Evolutionary conservation across 2,113 vertebrate species (phyloP).

Genomic region (Neotragus moschatus): DNA sequence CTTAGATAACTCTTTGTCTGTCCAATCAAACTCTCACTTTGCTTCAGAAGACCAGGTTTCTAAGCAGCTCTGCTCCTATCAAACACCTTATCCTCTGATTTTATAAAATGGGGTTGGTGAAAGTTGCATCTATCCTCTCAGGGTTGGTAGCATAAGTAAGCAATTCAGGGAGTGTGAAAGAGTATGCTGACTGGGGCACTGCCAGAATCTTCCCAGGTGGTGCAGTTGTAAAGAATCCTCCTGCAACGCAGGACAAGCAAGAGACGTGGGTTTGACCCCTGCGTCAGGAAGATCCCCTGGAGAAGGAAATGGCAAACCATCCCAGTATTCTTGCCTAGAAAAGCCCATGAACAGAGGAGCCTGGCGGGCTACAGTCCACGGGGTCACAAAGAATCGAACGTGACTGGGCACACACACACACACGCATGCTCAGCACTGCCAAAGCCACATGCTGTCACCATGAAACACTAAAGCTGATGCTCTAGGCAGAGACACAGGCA

Average conservation of each 20-base stretch:
- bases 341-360: neutral
- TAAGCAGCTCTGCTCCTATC: neutral
- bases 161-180: neutral
- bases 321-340: neutral
- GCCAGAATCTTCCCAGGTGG: neutral
- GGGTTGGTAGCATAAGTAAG: neutral
- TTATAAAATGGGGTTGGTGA: neutral
- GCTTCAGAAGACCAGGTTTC: neutral
- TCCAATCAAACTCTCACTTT: neutral
- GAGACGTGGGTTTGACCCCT: neutral
- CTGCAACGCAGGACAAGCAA: neutral
- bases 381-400: neutral
- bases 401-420: accelerated
- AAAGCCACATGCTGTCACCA: neutral
- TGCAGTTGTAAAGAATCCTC: accelerated
- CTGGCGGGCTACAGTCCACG: neutral
- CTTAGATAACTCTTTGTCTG: neutral
- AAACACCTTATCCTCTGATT: neutral
- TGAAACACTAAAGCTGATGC: neutral
- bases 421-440: neutral
- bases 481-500: neutral
- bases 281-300: neutral
- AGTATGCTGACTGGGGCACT: neutral
- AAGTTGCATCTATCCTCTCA: neutral
- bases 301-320: neutral